Evolutionary conservation across 2,888 invertebrate genomes (phyloP), one percentile per base, ranked within the genome.

Genomic region (Chloromyia formosa): DNA sequence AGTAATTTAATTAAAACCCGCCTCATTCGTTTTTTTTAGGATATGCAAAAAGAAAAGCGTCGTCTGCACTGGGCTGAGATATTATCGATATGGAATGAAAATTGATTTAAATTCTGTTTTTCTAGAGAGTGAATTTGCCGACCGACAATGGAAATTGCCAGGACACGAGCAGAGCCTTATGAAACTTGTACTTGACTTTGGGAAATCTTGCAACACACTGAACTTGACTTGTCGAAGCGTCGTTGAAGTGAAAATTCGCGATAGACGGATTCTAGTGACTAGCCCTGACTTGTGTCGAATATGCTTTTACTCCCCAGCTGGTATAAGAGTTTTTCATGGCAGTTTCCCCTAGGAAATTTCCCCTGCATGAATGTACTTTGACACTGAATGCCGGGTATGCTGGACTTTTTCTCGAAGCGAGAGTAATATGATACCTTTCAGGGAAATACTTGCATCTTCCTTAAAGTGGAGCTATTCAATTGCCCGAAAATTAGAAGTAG

Each of bases 401-500:
- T 7, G 45, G 35, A 12, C 16, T 66, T 23, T 42, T 10, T 14
- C 9, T 18, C 1, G 14, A 42, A 14, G 69, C 12, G 66, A 61
- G 54, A 54, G 35, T 54, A 69, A 54, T 68, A 23, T 69, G 27
- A 42, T 49, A 16, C 56, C 40, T 56, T 58, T n/a, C 23, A 9
- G 58, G 71, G 56, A 35, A 12, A 71, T 22, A 18, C 22, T 22
- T 45, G 45, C 23, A 49, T 22, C 18, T 40, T 27, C 35, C 56
- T 56, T 71, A 56, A 71, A 71, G 71, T 56, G 20, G 71, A 71
- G 54, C 42, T 14, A 54, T 54, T 54, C 54, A 69, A 69, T 69
- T n/a, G 68, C 54, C 54, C 23, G 54, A 69, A 69, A 69, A 69
- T 54, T 53, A 14, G 54, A 69, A 23, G 54, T 69, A 7, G 68